These are phyloP conservation scores for Porphyrio hochstetteri DNA, from an alignment of 2,113 vertebrate species.

Conservation along the genomic window DNA sequence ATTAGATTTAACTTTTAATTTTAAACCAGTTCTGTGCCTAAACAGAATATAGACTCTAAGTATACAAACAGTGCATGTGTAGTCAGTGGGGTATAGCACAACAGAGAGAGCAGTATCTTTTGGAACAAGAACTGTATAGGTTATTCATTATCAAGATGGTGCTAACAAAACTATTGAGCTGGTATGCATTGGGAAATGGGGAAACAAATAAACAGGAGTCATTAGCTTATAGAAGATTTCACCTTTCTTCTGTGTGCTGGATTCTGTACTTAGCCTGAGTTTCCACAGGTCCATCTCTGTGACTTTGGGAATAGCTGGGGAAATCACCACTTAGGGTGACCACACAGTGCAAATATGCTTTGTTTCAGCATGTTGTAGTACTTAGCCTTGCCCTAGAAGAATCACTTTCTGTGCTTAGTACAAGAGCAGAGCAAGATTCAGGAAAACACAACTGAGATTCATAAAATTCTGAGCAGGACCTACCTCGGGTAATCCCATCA, in stretches of 20 bases:
- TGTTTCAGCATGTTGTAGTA: not conserved
- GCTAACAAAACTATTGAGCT: not conserved
- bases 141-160: not conserved
- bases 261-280: not conserved
- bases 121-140: not conserved
- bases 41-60: not conserved
- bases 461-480: not conserved
- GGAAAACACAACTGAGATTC: not conserved
- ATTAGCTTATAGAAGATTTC: not conserved
- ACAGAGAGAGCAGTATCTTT: not conserved
- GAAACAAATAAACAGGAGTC: not conserved
- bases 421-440: not conserved
- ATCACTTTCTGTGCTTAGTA: not conserved
- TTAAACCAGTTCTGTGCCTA: not conserved
- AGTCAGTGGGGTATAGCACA: not conserved
- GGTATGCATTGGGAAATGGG: not conserved
- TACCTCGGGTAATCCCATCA: not conserved
- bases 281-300: not conserved
- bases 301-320: not conserved
- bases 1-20: constrained; percentile 1
- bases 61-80: not conserved
- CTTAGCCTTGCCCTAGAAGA: not conserved
- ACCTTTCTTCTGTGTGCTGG: not conserved
- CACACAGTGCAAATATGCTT: not conserved
- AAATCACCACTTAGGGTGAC: not conserved